Base-by-base conservation (phyloP, 1,140 invertebrate genomes). In the Centruroides vittatus region DNA sequence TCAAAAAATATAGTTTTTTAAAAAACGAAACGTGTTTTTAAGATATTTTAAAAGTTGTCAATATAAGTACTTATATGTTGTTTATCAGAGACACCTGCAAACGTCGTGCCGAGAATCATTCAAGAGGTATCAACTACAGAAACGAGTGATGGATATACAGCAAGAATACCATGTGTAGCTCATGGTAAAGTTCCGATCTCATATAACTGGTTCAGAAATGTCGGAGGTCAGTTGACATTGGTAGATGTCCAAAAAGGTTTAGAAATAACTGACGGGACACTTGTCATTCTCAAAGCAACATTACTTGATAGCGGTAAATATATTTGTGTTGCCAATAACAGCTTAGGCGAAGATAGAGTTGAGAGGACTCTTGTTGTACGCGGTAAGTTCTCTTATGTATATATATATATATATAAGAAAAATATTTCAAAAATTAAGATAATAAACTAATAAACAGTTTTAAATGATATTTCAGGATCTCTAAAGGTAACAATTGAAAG, bases 261-360 rank as follows among this genome's bases (percentile, higher is more conserved):
- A n/a, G 51, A 55, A 8, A 34, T 35, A n/a, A 12, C 11, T 8
- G 62, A 62, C 1, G 67, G 65, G 6, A 65, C 65, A 9, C 41
- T 68, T 35, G 55, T 65, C 23, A 63, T 68, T 35, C 62, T 60
- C 46, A 60, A 65, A 36, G 67, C 62, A 13, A 54, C 59, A 3
- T 41, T 57, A 12, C 48, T 53, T 3, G 67, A 68, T 47, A 65
- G 48, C 23, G 67, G 67, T 7, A 66, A 65, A 50, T 65, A 68
- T 55, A 60, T 65, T 23, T 68, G 67, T 60, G 63, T 69, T n/a
- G 66, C 68, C 48, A 69, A 69, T 58, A 69, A 68, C 52, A 66
- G 64, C 34, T 60, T 61, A 48, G 66, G 66, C 11, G 59, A 68
- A 47, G 63, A 66, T n/a, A 65, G 68, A 53, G 61, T 60, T 49